Percentiles rank a stretch among this genome's conserved stretches.
Conservation (phyloP, 1,140 invertebrate genomes). For the Onthophagus taurus region DNA sequence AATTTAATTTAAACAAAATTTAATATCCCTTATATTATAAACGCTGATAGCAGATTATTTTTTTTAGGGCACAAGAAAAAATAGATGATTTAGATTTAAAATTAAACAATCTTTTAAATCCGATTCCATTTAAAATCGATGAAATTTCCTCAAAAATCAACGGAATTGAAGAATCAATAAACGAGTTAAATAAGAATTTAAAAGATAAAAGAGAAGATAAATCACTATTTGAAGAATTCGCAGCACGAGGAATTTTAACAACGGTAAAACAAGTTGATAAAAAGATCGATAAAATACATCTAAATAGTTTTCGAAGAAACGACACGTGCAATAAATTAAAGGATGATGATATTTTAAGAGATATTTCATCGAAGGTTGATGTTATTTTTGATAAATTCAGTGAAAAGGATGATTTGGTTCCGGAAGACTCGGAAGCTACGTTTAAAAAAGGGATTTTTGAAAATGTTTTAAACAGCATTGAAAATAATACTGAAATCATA, state of each 20-base stretch:
- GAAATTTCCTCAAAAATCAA: conserved; percentile 26
- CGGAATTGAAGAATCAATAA: conserved; percentile 15
- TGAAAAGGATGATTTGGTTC: conserved; percentile 11
- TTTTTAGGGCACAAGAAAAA: conserved; percentile 35
- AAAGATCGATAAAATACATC: conserved; percentile 27
- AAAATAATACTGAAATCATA: conserved; percentile 3
- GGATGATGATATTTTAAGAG: conserved; percentile 27
- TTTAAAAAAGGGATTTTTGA: too few relatives aligned
- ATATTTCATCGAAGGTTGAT: conserved; percentile 37
- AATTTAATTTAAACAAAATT: conserved; percentile 1
- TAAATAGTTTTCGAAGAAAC: conserved; percentile 3
- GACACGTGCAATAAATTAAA: conserved; percentile 11
- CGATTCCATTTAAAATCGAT: conserved; percentile 34
- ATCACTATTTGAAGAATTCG: conserved; percentile 27
- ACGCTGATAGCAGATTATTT: background rate
- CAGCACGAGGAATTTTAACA: conserved; percentile 34
- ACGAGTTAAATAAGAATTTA: conserved; percentile 14
- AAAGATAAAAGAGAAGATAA: conserved; percentile 8
- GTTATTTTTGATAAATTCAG: conserved; percentile 27
- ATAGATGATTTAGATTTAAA: conserved; percentile 30
- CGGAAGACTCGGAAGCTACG: too few relatives aligned
- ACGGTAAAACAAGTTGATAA: conserved; percentile 34
- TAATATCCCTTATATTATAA: background rate
- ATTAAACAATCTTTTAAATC: conserved; percentile 26
- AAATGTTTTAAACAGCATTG: conserved; percentile 4